Conservation (phyloP, 2,797 vertebrate genomes). For the Amblyraja radiata region DNA sequence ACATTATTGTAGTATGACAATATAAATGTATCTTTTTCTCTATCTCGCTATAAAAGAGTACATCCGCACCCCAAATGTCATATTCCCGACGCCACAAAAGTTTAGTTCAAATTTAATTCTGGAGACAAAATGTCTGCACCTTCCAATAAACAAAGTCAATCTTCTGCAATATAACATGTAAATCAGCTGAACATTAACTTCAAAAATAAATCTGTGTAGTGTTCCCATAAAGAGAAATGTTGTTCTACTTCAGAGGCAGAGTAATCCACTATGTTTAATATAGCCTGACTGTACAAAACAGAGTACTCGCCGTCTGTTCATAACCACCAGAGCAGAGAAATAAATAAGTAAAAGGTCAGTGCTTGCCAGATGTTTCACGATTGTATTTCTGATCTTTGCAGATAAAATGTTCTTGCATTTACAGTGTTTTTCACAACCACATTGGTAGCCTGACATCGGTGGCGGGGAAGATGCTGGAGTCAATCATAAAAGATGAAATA, state of each 20-base stretch:
- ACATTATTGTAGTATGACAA: not conserved
- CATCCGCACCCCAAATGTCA: not conserved
- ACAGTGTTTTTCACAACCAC: too few species aligned
- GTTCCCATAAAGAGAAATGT: not conserved
- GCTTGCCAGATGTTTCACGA: not conserved
- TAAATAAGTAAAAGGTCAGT: not conserved
- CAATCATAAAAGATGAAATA: too few species aligned
- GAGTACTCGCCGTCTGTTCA: not conserved
- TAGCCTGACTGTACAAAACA: not conserved
- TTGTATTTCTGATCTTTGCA: not conserved
- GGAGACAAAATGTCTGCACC: conserved; percentile 22
- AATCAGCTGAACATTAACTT: not conserved
- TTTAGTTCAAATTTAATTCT: conserved; percentile 16
- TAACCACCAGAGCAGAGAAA: not conserved
- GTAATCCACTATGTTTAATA: not conserved
- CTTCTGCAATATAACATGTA: not conserved
- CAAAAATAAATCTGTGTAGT: not conserved
- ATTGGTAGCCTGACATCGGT: too few species aligned
- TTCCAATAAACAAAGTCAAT: not conserved
- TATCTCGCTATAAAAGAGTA: not conserved
- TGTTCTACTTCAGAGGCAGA: not conserved
- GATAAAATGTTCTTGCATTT: not conserved
- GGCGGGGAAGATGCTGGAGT: too few species aligned
- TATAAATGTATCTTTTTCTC: not conserved
- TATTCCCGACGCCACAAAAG: not conserved